phyloP scores from a whole-genome alignment of 1,140 invertebrate species.

The Drosophila takahashii region DNA sequence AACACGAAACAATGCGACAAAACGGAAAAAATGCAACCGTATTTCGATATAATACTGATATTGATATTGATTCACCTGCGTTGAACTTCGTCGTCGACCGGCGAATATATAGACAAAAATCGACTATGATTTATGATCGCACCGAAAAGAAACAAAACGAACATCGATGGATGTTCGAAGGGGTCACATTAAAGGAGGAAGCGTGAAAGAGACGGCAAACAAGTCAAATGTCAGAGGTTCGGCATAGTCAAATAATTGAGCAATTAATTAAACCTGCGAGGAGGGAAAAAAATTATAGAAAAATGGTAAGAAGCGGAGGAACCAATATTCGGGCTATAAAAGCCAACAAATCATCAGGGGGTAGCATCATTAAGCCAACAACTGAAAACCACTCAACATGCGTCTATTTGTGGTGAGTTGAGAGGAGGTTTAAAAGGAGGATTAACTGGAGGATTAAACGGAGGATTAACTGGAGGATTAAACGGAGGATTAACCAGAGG shows the following conservation, averaged over 20 bases:
- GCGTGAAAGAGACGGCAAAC: constrained; percentile 27
- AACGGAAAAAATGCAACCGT: constrained; percentile 53
- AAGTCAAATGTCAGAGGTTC: constrained; percentile 80
- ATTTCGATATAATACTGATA: constrained; percentile 11
- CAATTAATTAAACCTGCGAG: constrained; percentile 75
- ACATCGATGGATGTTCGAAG: constrained; percentile 40
- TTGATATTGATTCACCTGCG: constrained; percentile 28
- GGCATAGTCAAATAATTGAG: constrained; percentile 75
- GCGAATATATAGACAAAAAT: constrained; percentile 12
- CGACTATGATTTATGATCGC: constrained; percentile 67
- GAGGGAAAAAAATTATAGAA: constrained; percentile 54
- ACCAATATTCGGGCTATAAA: constrained; percentile 69
- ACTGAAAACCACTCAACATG: constrained; percentile 72
- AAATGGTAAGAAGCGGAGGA: constrained; percentile 48
- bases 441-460: neutral
- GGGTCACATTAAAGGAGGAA: constrained; percentile 78
- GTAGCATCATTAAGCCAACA: constrained; percentile 72
- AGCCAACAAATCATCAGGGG: constrained; percentile 48
- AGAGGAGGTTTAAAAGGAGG: constrained; percentile 8
- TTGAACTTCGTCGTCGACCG: constrained; percentile 18
- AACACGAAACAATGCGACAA: constrained; percentile 36
- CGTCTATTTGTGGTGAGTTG: constrained; percentile 77
- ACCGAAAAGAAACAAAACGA: constrained; percentile 12
- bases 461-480: neutral
- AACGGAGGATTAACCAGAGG: neutral